Evolutionary conservation across 2,888 invertebrate species (phyloP).

Genomic region (Conchocele bisecta): DNA sequence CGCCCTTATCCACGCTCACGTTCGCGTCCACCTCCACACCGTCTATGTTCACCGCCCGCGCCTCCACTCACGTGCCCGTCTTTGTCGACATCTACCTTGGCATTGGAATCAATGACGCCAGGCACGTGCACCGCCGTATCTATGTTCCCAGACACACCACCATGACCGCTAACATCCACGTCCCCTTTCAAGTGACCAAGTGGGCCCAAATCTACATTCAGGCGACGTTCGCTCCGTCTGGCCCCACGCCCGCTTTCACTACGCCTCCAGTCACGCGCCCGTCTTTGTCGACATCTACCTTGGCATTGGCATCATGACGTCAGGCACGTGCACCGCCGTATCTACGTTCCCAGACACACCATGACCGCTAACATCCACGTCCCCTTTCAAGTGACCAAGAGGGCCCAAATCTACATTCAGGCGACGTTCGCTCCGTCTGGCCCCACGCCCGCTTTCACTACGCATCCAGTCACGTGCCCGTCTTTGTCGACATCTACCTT

Average conservation of each 20-base stretch:
- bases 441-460: too few relatives aligned
- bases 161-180: slow-evolving; percentile 28
- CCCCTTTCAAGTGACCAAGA: too few relatives aligned
- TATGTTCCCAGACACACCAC: slow-evolving; percentile 30
- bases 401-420: too few relatives aligned
- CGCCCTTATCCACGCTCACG: slow-evolving; percentile 45
- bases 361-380: too few relatives aligned
- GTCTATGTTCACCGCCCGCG: slow-evolving; percentile 50
- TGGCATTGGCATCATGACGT: too few relatives aligned
- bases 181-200: slow-evolving; percentile 26
- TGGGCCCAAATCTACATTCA: slow-evolving; percentile 28
- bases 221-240: slow-evolving; percentile 32
- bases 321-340: too few relatives aligned
- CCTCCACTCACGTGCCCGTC: slow-evolving; percentile 40
- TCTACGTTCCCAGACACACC: too few relatives aligned
- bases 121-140: slow-evolving; percentile 40
- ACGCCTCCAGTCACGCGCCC: too few relatives aligned
- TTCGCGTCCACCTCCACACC: slow-evolving; percentile 53
- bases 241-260: slow-evolving; percentile 22
- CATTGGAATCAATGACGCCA: slow-evolving; percentile 39
- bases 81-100: slow-evolving; percentile 42
- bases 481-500: slow-evolving; percentile 45
- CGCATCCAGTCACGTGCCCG: too few relatives aligned
- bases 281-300: too few relatives aligned
- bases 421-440: not conserved